phyloP scores from a whole-genome alignment of 2,797 vertebrate species.

The Cottoperca gobio region DNA sequence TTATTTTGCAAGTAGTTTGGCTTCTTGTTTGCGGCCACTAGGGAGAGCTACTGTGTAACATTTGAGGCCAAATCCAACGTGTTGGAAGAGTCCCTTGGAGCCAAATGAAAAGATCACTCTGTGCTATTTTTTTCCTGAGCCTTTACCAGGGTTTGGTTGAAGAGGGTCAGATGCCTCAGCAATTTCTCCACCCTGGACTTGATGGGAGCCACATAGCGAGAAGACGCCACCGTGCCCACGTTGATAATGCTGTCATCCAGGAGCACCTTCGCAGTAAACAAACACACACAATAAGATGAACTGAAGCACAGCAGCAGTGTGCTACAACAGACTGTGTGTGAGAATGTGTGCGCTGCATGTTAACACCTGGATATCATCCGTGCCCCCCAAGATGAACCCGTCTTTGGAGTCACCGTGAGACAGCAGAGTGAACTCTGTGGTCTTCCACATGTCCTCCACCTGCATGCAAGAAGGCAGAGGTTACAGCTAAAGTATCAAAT shows the following conservation, averaged over 20 bases:
- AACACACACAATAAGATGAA: constrained; percentile 11
- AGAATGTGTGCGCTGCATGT: background rate
- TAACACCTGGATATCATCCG: constrained; percentile 89
- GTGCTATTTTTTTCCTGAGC: background rate
- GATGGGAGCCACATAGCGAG: constrained; percentile 86
- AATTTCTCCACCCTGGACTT: constrained; percentile 86
- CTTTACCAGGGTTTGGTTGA: constrained; percentile 90
- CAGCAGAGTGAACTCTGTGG: constrained; percentile 85
- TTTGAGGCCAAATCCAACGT: constrained; percentile 28
- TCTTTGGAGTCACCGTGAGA: constrained; percentile 86
- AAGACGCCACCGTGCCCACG: constrained; percentile 87
- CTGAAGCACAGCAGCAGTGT: background rate
- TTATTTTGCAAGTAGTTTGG: background rate
- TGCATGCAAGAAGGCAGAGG: constrained; percentile 38
- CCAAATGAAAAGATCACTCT: constrained; percentile 11
- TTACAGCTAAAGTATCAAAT: background rate
- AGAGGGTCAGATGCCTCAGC: constrained; percentile 85
- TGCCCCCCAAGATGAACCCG: constrained; percentile 88
- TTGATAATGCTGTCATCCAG: constrained; percentile 91
- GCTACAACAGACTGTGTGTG: background rate
- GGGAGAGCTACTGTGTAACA: constrained; percentile 46
- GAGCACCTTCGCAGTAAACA: constrained; percentile 80
- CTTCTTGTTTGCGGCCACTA: constrained; percentile 49
- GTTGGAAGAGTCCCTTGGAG: background rate
- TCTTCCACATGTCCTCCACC: constrained; percentile 88